These are phyloP conservation scores for Actias luna DNA, from an alignment of 2,888 invertebrate species.

Conservation along the genomic window DNA sequence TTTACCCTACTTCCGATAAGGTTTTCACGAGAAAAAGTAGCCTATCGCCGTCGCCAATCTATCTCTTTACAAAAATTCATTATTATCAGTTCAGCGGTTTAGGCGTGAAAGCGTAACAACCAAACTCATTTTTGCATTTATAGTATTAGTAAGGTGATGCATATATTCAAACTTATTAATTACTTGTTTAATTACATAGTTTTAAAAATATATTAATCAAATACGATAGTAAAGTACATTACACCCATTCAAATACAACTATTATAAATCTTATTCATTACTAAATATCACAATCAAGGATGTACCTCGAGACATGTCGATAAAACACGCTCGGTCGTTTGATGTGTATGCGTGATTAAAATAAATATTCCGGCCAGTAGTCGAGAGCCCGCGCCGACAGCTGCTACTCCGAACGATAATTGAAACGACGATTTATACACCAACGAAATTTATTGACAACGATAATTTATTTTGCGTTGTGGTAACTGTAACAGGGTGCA, in stretches of 20 bases:
- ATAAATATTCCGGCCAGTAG: slow-evolving; percentile 73
- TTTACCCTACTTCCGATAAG: no score
- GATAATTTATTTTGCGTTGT: slow-evolving; percentile 64
- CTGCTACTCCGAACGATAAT: slow-evolving; percentile 74
- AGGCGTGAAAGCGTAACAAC: no score
- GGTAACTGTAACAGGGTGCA: background rate
- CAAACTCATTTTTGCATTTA: no score
- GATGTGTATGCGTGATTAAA: slow-evolving; percentile 71
- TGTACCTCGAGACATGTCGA: slow-evolving; percentile 53
- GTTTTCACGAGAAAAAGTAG: no score
- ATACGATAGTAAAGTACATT: background rate
- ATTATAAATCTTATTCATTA: slow-evolving; percentile 18
- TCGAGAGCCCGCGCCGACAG: slow-evolving; percentile 60
- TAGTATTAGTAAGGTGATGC: no score
- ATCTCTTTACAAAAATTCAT: no score
- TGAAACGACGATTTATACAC: slow-evolving; percentile 79
- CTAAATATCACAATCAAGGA: slow-evolving; percentile 56
- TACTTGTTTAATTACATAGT: no score
- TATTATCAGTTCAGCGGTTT: no score
- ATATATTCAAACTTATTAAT: no score
- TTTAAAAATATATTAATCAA: no score
- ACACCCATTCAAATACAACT: background rate
- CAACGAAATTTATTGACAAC: slow-evolving; percentile 77
- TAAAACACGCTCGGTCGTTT: slow-evolving; percentile 49
- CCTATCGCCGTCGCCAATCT: no score